These are phyloP conservation scores for Marronus borbonicus DNA, from an alignment of 2,888 invertebrate species.

Conservation along the genomic window DNA sequence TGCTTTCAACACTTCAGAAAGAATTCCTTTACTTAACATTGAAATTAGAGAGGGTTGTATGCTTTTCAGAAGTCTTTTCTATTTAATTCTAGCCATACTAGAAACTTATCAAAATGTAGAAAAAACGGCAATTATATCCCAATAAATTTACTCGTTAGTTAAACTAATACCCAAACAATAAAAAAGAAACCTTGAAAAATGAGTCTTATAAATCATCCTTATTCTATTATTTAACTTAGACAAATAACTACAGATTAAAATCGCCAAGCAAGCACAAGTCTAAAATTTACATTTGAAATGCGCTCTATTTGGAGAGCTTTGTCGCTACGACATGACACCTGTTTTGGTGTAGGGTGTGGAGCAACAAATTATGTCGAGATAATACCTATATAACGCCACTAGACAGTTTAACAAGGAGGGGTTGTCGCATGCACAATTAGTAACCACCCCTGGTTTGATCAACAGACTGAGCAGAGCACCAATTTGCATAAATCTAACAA, in stretches of 20 bases:
- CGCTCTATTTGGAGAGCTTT: constrained; percentile 33
- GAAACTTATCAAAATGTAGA: no score
- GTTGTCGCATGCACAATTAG: constrained; percentile 64
- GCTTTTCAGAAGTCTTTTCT: not conserved
- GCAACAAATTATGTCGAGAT: constrained; percentile 66
- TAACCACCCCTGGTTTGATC: constrained; percentile 59
- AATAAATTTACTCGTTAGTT: no score
- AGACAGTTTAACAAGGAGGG: constrained; percentile 64
- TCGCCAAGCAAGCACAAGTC: constrained; percentile 19
- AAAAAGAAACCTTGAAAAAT: no score
- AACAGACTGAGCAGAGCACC: constrained; percentile 42
- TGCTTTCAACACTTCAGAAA: no score
- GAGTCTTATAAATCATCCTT: constrained; percentile 16
- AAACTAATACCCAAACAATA: no score
- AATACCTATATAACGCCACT: constrained; percentile 66
- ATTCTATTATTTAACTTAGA: constrained; percentile 14
- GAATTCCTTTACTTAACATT: no score
- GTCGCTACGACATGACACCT: constrained; percentile 57
- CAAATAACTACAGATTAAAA: constrained; percentile 21
- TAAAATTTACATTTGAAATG: constrained; percentile 31
- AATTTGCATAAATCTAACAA: constrained; percentile 48
- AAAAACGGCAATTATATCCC: no score
- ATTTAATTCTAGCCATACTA: no score
- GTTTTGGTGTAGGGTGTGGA: constrained; percentile 57
- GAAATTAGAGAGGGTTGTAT: no score